These are phyloP conservation scores for Ctenosaura bakeri DNA, from an alignment of 2,797 vertebrate species.

Conservation along the genomic window DNA sequence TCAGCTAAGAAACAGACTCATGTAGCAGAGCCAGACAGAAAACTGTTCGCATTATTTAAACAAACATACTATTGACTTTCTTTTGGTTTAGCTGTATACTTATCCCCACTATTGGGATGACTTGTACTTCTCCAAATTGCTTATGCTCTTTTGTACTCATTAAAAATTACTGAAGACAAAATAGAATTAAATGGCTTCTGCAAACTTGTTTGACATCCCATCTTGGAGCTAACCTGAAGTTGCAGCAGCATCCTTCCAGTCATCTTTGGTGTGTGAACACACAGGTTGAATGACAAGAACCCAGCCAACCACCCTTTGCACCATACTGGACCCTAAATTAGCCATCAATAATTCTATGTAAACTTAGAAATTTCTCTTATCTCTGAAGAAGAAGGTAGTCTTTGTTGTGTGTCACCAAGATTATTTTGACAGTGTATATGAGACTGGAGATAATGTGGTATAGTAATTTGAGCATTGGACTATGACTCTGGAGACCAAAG, in stretches of 20 bases:
- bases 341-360: no score
- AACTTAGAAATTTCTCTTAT: neutral
- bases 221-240: neutral
- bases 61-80: neutral
- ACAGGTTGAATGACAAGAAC: no score
- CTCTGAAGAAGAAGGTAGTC: neutral
- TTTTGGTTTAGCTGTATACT: neutral
- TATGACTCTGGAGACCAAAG: no score
- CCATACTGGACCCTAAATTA: neutral
- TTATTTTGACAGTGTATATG: neutral
- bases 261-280: neutral
- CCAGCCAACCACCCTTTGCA: no score
- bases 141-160: neutral
- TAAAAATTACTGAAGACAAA: neutral
- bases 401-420: neutral
- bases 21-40: neutral
- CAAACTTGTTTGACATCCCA: neutral
- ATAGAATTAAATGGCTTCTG: neutral
- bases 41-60: neutral
- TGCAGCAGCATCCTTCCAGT: neutral
- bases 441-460: no score
- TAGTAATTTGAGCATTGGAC: no score
- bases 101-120: neutral
- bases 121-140: neutral
- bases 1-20: neutral